Conservation (phyloP, 2,113 vertebrate species). For the Orientallactaga bullata region DNA sequence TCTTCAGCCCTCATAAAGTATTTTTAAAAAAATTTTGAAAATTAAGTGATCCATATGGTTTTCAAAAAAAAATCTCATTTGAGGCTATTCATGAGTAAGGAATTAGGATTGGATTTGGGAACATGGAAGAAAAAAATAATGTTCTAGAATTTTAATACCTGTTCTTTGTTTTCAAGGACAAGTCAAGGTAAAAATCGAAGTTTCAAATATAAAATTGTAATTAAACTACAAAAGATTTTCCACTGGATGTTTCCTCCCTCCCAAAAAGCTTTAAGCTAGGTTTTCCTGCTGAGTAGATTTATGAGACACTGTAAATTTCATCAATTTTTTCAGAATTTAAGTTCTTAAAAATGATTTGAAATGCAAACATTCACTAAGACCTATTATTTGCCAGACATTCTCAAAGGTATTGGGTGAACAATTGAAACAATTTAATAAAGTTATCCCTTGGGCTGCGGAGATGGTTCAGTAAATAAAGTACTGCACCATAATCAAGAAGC, state of each 20-base stretch:
- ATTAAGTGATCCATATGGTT: background rate
- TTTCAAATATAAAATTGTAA: slow-evolving; percentile 8
- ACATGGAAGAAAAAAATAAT: slow-evolving; percentile 1
- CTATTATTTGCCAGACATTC: background rate
- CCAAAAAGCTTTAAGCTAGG: background rate
- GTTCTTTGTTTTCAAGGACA: background rate
- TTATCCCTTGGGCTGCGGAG: too few relatives aligned
- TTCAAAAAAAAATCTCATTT: slow-evolving; percentile 7
- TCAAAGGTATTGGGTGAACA: background rate
- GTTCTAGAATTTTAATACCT: background rate
- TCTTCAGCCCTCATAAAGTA: too few relatives aligned
- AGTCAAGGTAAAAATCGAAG: slow-evolving; percentile 40
- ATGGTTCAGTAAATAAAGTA: too few relatives aligned
- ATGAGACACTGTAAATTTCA: background rate
- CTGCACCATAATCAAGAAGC: too few relatives aligned
- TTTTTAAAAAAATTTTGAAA: too few relatives aligned
- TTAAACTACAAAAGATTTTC: slow-evolving; percentile 19
- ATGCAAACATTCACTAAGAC: background rate
- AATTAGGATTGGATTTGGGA: background rate
- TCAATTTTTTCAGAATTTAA: background rate
- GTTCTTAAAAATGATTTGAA: slow-evolving; percentile 23
- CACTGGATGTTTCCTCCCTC: background rate
- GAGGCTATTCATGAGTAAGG: background rate
- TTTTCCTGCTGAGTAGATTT: slow-evolving; percentile 4
- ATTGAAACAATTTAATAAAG: background rate